phyloP scores from a whole-genome alignment of 37 sponge, comb jelly and placozoan species.

The Diacarnus erythraeanus region DNA sequence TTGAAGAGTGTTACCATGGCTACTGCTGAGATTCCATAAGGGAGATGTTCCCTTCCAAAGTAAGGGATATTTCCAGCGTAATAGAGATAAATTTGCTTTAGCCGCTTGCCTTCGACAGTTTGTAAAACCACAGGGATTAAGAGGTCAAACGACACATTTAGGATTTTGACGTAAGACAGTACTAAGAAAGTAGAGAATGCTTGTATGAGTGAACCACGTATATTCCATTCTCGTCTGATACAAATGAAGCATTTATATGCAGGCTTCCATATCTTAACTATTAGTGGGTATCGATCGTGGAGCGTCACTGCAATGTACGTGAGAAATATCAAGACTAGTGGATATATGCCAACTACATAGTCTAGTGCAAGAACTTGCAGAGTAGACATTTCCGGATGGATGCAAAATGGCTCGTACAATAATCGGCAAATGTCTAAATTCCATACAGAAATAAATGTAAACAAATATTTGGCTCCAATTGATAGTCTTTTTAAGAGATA shows the following conservation, averaged over 20 bases:
- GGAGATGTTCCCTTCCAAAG: slow-evolving; percentile 14
- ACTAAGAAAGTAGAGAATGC: slow-evolving; percentile 1
- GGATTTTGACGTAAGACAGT: slow-evolving; percentile 8
- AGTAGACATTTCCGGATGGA: neutral
- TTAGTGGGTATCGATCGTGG: neutral
- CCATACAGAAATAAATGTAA: slow-evolving; percentile 1
- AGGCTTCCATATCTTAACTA: neutral
- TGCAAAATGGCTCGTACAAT: neutral
- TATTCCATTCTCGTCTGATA: slow-evolving; percentile 4
- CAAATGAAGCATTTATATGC: neutral
- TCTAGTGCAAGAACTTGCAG: neutral
- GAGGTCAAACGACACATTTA: neutral
- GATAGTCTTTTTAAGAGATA: neutral
- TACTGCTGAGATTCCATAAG: slow-evolving; percentile 6
- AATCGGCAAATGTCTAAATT: slow-evolving; percentile 8
- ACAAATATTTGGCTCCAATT: neutral
- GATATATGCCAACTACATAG: neutral
- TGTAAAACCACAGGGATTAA: neutral
- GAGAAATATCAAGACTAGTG: neutral
- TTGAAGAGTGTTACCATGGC: neutral
- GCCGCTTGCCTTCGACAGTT: neutral
- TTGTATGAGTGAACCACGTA: neutral
- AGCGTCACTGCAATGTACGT: neutral
- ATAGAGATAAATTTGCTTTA: neutral
- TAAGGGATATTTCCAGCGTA: neutral